Evolutionary conservation across 2,888 invertebrate genomes (phyloP), one percentile per base, ranked within the genome.

Genomic region (Acanthopleura granulata): DNA sequence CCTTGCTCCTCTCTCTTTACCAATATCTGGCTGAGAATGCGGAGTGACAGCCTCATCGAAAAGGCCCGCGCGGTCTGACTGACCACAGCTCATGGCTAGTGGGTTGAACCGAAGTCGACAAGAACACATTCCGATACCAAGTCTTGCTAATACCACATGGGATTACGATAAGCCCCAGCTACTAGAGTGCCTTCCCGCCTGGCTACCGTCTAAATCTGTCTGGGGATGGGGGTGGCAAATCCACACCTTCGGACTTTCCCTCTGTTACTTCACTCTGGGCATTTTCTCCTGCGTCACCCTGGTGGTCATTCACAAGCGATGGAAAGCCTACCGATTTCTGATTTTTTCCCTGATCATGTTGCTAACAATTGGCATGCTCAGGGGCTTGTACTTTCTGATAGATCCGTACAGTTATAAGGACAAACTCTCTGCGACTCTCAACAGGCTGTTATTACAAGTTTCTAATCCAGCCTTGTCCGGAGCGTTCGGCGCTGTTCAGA

Each of bases 391-490:
- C 75, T 91, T 93, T 75, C 92, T 93, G 85, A 91, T 93, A 82
- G 93, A 93, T 86, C 92, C 93, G 61, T 93, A 93, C 88, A 92
- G 92, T 82, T 90, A 92, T 62, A 91, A 87, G 0, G 85, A 92
- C 91, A 89, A 89, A 73, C 90, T 93, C 89, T 92, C 93, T 62
- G 90, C 89, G 80, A 89, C 92, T 62, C 87, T 93, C 79, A 91
- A 91, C 29, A 91, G 91, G 69, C 90, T 93, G 76, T 86, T 93
- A 79, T 92, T 92, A 92, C 93, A 93, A 83, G 86, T 92, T 73
- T 92, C 92, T 77, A 92, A 92, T 85, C 93, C 93, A 16, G 92
- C 92, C 84, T 90, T 93, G 76, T 92, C 92, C 72, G 92, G 92
- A 61, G 92, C 92, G 61, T 93, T 93, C 86, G 91, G 92, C 78